Evolutionary conservation across 2,113 vertebrate genomes (phyloP).

Genomic region (Albula glossodonta): DNA sequence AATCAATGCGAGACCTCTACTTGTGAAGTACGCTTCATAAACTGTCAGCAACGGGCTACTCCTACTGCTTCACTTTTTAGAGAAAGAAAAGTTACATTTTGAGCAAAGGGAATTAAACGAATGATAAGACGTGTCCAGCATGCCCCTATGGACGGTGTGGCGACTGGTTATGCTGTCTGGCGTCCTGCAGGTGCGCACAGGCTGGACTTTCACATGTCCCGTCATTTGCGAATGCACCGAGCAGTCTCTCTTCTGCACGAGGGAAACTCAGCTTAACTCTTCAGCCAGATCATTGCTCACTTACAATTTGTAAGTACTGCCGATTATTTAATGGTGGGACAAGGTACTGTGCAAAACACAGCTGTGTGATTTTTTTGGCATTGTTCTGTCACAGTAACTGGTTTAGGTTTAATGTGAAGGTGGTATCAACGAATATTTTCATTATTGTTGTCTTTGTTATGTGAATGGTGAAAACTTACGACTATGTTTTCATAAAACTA

Average conservation of each 20-base stretch:
- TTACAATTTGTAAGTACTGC: slow-evolving; percentile 59
- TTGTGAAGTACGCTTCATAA: background rate
- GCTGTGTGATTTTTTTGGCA: background rate
- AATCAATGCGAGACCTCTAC: background rate
- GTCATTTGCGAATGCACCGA: slow-evolving; percentile 61
- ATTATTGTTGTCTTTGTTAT: background rate
- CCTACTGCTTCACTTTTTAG: background rate
- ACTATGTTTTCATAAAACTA: background rate
- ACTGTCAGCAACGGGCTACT: background rate
- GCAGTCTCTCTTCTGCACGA: slow-evolving; percentile 58
- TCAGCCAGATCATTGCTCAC: slow-evolving; percentile 4
- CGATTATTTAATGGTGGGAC: background rate
- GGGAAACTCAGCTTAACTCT: slow-evolving; percentile 60
- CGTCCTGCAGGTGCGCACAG: slow-evolving; percentile 43
- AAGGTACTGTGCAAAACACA: background rate
- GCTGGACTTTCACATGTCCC: slow-evolving; percentile 58
- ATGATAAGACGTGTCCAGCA: slow-evolving; percentile 31
- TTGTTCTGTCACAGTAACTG: background rate
- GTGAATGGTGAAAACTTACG: too few relatives aligned
- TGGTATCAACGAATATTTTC: background rate
- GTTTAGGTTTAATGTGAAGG: background rate
- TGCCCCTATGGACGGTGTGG: slow-evolving; percentile 50
- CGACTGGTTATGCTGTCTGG: slow-evolving; percentile 50
- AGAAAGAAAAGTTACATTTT: background rate
- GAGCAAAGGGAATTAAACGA: background rate